These are phyloP conservation scores for Agrochola macilenta DNA, from an alignment of 2,888 invertebrate genomes.

Conservation along the genomic window DNA sequence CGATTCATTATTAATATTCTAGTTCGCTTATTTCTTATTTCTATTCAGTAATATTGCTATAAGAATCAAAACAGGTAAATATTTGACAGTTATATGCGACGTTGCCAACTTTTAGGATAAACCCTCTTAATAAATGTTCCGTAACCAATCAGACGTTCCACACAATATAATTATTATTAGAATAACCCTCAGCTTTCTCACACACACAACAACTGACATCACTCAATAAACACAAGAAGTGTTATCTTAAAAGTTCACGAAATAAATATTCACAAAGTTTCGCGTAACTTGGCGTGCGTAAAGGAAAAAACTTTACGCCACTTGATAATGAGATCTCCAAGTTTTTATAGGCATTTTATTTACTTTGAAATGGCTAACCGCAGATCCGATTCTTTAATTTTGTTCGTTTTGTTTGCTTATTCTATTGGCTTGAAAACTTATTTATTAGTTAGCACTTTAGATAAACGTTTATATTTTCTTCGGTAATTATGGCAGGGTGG, in stretches of 20 bases:
- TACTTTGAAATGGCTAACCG: constrained; percentile 70
- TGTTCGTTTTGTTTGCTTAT: constrained; percentile 55
- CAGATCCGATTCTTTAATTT: constrained; percentile 64
- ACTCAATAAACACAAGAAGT: constrained; percentile 54
- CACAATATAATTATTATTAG: not conserved
- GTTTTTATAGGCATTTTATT: constrained; percentile 73
- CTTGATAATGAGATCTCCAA: constrained; percentile 69
- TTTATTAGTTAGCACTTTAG: constrained; percentile 45
- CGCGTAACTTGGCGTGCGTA: constrained; percentile 56
- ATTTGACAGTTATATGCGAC: too few relatives aligned
- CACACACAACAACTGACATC: constrained; percentile 6
- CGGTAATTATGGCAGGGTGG: constrained; percentile 11
- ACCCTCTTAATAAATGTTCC: not conserved
- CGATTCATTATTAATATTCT: too few relatives aligned
- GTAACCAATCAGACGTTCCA: not conserved
- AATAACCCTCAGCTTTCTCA: constrained; percentile 7
- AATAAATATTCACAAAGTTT: constrained; percentile 69
- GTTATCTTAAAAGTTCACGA: constrained; percentile 59
- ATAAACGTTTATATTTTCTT: constrained; percentile 13
- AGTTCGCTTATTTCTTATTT: too few relatives aligned
- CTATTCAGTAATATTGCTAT: too few relatives aligned
- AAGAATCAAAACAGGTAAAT: too few relatives aligned
- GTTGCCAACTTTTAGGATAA: too few relatives aligned
- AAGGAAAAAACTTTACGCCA: constrained; percentile 64
- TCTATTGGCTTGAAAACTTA: constrained; percentile 50